Evolutionary conservation across 1,140 invertebrate species (phyloP), one percentile per base, ranked within the genome.

Genomic region (Drosophila sp.): DNA sequence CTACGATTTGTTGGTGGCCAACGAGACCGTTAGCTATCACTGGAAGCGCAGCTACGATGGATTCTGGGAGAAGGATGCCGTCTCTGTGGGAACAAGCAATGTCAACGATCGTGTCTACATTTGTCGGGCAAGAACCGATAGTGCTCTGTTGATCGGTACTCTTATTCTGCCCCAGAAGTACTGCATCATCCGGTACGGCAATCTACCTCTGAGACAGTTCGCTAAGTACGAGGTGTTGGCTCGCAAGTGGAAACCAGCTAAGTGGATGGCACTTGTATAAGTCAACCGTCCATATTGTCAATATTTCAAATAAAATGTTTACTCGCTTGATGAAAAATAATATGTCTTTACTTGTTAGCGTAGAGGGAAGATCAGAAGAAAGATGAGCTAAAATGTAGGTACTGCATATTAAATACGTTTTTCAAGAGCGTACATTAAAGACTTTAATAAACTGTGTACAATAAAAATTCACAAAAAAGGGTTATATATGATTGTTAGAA

Each of bases 21-120:
- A 51, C 18, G 48, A 27, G 9, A 51, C 48, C 8, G 13, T 34
- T 0, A 69, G 21, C 50, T 69, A 69, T 25, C 13, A 61, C 8
- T 76, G 72, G 74, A 25, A 38, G 13, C 48, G 38, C n/a, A 75
- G 64, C 46, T 77, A 9, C 32, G 74, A 77, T 40, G 74, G 72
- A 5, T 53, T 11, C 9, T n/a, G 25, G 5, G 72, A 75, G 63
- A 41, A 40, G 14, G 58, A 63, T 5, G 72, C 64, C 25, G 74
- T 77, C 3, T 32, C 64, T 16, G 74, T 75, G 1, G 74, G 53
- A 27, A 77, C 72, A 3, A 53, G 38, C 2, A 1, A n/a, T 8
- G 2, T 0, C 14, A 38, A 61, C 38, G 71, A 70, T 4, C 64
- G 38, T 8, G 74, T 63, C 13, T 70, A 38, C 38, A 14, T 70